These are phyloP conservation scores for Cremastinae sp. DNA, from an alignment of 2,888 invertebrate genomes.

Conservation along the genomic window DNA sequence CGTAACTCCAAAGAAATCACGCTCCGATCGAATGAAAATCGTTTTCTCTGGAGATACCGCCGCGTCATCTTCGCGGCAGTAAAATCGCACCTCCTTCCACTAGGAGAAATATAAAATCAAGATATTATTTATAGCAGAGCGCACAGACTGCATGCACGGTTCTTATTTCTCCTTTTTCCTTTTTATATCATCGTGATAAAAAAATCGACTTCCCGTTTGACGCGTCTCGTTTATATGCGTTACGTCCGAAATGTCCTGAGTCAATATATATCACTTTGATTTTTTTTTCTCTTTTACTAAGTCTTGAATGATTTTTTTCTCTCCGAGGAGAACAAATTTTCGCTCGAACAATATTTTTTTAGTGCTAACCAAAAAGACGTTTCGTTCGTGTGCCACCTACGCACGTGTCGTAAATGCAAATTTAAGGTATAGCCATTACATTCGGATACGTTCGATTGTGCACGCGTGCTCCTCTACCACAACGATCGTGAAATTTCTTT, in stretches of 20 bases:
- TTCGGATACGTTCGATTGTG: constrained; percentile 25
- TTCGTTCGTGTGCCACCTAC: constrained; percentile 64
- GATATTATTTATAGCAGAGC: constrained; percentile 34
- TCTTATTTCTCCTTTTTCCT: constrained; percentile 7
- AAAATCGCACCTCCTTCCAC: constrained; percentile 4
- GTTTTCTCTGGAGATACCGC: background rate
- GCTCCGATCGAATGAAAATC: background rate
- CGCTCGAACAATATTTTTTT: constrained; percentile 49
- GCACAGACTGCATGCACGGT: constrained; percentile 8
- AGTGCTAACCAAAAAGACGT: constrained; percentile 61
- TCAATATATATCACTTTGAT: constrained; percentile 39
- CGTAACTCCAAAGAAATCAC: no score
- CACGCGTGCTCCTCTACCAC: constrained; percentile 27
- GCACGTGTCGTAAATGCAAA: constrained; percentile 67
- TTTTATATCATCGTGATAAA: constrained; percentile 10
- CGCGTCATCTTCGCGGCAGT: constrained; percentile 6
- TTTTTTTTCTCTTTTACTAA: constrained; percentile 7
- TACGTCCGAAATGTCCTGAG: constrained; percentile 25
- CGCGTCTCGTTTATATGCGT: constrained; percentile 34
- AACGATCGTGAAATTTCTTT: constrained; percentile 53
- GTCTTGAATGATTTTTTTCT: background rate
- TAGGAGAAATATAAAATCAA: constrained; percentile 20
- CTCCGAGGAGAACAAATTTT: constrained; percentile 46
- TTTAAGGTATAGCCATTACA: constrained; percentile 43
- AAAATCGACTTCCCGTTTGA: constrained; percentile 30